phyloP scores from a whole-genome alignment of 2,888 invertebrate species.

The Eristalis intricaria region DNA sequence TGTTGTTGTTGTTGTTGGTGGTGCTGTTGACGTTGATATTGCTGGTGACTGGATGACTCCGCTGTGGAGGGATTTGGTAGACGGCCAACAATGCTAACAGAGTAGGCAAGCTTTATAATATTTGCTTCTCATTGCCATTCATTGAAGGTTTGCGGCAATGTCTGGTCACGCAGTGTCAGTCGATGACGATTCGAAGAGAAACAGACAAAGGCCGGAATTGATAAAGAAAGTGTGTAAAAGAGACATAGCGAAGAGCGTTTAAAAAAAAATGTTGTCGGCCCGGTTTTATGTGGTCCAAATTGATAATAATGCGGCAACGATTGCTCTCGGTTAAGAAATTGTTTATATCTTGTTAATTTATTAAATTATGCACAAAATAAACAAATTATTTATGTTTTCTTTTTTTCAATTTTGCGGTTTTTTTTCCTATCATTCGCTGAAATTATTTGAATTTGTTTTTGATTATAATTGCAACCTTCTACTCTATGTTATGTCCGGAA shows the following conservation, averaged over 20 bases:
- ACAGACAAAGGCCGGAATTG: background rate
- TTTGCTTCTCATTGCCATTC: conserved; percentile 42
- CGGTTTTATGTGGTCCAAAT: conserved; percentile 41
- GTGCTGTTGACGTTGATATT: background rate
- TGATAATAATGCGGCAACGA: conserved; percentile 45
- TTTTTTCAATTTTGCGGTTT: conserved; percentile 13
- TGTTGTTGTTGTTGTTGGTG: background rate
- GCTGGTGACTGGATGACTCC: conserved; percentile 6
- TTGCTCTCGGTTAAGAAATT: conserved; percentile 30
- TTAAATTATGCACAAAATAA: conserved; percentile 51
- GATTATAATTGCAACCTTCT: conserved; percentile 41
- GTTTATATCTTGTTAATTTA: conserved; percentile 54
- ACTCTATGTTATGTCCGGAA: conserved; percentile 34
- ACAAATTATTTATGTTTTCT: conserved; percentile 37
- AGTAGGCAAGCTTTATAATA: background rate
- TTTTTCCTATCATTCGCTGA: background rate
- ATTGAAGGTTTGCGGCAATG: conserved; percentile 43
- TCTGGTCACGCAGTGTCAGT: conserved; percentile 30
- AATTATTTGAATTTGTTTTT: conserved; percentile 12
- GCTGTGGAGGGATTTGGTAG: background rate
- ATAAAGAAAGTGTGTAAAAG: background rate
- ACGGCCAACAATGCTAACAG: background rate
- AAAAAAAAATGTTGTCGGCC: conserved; percentile 44
- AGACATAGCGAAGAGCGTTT: background rate
- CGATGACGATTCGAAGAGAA: conserved; percentile 46